Percentiles rank a stretch among this genome's conserved stretches.
These are phyloP conservation scores for Halocynthia aurantium DNA, from an alignment of 23 tunicate species.

Conservation along the genomic window DNA sequence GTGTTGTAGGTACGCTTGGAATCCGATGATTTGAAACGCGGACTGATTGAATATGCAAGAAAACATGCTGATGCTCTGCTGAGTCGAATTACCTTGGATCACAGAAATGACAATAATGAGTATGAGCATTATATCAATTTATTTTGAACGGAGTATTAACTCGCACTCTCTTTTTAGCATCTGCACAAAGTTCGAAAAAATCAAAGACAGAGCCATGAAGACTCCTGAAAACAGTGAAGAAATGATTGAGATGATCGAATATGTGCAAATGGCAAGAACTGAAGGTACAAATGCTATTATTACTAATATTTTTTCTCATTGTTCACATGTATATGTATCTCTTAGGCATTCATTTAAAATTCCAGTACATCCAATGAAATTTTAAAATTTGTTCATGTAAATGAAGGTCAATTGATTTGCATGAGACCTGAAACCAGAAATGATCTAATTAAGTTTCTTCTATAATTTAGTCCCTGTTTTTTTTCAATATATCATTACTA, in stretches of 20 bases:
- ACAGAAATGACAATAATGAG: slow-evolving; percentile 76
- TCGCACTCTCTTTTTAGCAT: slow-evolving; percentile 27
- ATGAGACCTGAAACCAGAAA: no score
- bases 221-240: slow-evolving; percentile 90
- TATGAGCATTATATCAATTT: slow-evolving; percentile 3
- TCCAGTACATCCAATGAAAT: no score
- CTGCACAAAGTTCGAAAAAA: slow-evolving; percentile 65
- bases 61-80: slow-evolving; percentile 87
- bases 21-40: slow-evolving; percentile 89
- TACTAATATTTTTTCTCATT: not conserved
- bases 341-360: no score
- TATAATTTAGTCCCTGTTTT: no score
- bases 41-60: slow-evolving; percentile 66
- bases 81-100: slow-evolving; percentile 52
- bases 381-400: no score
- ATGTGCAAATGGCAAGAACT: slow-evolving; percentile 68
- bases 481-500: no score
- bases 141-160: not conserved
- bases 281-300: slow-evolving; percentile 37
- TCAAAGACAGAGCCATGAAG: slow-evolving; percentile 75
- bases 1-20: slow-evolving; percentile 48
- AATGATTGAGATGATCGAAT: slow-evolving; percentile 88
- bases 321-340: no score
- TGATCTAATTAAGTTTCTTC: no score
- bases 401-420: no score